These are phyloP conservation scores for Brachyhypopomus gauderio DNA, from an alignment of 2,113 vertebrate species.

Conservation along the genomic window DNA sequence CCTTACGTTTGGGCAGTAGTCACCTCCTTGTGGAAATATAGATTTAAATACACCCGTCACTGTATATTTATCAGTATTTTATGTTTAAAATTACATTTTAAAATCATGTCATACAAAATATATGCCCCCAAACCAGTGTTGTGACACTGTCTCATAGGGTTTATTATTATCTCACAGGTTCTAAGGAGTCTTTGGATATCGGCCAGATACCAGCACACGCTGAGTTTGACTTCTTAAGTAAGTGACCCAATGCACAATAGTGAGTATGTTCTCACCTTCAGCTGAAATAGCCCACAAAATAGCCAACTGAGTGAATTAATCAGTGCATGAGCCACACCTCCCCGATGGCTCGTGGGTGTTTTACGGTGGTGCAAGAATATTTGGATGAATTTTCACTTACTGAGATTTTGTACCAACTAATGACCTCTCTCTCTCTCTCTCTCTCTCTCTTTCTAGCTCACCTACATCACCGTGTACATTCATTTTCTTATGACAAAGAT, in stretches of 20 bases:
- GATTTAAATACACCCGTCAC: no score
- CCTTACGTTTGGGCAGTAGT: no score
- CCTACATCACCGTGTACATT: conserved; percentile 64
- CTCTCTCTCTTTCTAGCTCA: conserved; percentile 52
- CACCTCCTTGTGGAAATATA: no score
- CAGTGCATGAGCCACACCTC: neutral
- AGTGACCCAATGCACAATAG: neutral
- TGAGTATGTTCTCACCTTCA: neutral
- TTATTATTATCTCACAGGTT: conserved; percentile 3
- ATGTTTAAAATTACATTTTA: no score
- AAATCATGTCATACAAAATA: no score
- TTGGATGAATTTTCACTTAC: neutral
- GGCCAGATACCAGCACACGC: neutral
- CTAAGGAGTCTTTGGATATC: conserved; percentile 5
- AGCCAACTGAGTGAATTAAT: neutral
- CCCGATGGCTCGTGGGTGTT: neutral
- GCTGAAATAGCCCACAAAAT: neutral
- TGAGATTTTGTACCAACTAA: neutral
- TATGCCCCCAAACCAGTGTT: neutral
- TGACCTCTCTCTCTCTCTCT: neutral
- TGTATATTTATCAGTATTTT: no score
- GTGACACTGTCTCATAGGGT: no score
- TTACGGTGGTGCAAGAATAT: neutral
- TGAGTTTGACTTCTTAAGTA: conserved; percentile 16
- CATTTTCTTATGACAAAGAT: conserved; percentile 43